phyloP scores from a whole-genome alignment of 2,888 invertebrate genomes.

The Eulithis testata region DNA sequence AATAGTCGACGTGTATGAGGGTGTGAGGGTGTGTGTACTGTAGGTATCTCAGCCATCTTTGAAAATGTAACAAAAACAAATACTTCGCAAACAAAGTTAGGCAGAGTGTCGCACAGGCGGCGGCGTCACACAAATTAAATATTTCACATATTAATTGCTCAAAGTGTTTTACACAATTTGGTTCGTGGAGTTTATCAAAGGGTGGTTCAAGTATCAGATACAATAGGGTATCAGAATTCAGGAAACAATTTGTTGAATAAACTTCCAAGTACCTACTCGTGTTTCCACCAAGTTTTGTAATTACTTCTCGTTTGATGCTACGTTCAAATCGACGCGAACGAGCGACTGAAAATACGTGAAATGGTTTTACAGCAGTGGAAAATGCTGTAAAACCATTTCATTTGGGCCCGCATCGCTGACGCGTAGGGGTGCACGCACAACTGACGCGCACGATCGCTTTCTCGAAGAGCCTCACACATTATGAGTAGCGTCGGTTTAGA shows the following conservation, averaged over 20 bases:
- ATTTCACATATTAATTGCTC: slow-evolving; percentile 49
- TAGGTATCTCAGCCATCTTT: slow-evolving; percentile 4
- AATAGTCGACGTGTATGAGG: too few species aligned
- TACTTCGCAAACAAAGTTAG: slow-evolving; percentile 44
- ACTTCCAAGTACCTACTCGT: slow-evolving; percentile 8
- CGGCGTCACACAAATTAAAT: slow-evolving; percentile 48
- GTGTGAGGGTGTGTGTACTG: background rate
- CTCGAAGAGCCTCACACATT: background rate
- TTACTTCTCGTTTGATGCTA: slow-evolving; percentile 23
- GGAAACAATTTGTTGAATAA: slow-evolving; percentile 26
- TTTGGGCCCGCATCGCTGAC: background rate
- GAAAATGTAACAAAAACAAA: slow-evolving; percentile 37
- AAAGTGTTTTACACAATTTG: slow-evolving; percentile 40
- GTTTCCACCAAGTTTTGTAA: slow-evolving; percentile 24
- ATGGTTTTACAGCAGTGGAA: too few species aligned
- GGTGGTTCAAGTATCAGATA: slow-evolving; percentile 14
- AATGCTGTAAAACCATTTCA: background rate
- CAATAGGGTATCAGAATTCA: slow-evolving; percentile 21
- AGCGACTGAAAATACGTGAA: slow-evolving; percentile 3
- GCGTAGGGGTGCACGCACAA: background rate
- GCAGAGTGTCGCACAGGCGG: slow-evolving; percentile 44
- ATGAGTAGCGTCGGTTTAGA: background rate
- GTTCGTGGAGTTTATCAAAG: slow-evolving; percentile 37
- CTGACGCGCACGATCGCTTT: background rate
- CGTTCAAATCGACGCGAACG: slow-evolving; percentile 7